A percentile compares a stretch with the other conserved stretches of the same genome.
phyloP scores from a whole-genome alignment of 2,113 vertebrate species.

The Oxyruncus cristatus region DNA sequence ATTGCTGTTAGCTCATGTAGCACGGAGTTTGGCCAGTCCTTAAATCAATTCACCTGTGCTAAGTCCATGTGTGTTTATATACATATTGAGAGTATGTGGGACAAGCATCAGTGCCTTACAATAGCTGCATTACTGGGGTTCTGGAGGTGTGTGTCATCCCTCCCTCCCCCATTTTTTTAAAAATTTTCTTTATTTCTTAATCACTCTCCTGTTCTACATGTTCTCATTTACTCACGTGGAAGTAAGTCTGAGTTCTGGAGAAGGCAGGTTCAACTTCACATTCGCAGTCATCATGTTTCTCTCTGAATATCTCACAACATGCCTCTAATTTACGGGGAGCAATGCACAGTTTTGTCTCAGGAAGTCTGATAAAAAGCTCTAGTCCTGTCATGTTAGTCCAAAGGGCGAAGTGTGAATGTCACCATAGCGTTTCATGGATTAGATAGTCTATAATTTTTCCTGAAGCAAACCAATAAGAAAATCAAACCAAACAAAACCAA shows the following conservation, averaged over 20 bases:
- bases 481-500: neutral
- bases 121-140: neutral
- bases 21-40: neutral
- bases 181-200: neutral
- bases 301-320: neutral
- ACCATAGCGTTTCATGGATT: neutral
- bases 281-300: neutral
- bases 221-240: neutral
- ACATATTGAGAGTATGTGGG: neutral
- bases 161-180: rapidly evolving
- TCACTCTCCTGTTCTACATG: neutral
- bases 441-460: neutral
- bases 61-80: neutral
- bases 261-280: neutral
- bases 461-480: neutral
- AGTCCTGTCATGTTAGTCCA: neutral
- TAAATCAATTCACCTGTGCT: neutral
- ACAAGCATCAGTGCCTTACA: neutral
- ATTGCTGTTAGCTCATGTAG: neutral
- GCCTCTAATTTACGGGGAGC: neutral
- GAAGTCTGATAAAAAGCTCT: neutral
- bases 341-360: neutral
- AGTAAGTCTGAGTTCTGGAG: neutral
- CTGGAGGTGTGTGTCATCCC: neutral
- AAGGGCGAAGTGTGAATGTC: neutral